These are phyloP conservation scores for Echiichthys vipera DNA, from an alignment of 2,797 vertebrate genomes.

Conservation along the genomic window DNA sequence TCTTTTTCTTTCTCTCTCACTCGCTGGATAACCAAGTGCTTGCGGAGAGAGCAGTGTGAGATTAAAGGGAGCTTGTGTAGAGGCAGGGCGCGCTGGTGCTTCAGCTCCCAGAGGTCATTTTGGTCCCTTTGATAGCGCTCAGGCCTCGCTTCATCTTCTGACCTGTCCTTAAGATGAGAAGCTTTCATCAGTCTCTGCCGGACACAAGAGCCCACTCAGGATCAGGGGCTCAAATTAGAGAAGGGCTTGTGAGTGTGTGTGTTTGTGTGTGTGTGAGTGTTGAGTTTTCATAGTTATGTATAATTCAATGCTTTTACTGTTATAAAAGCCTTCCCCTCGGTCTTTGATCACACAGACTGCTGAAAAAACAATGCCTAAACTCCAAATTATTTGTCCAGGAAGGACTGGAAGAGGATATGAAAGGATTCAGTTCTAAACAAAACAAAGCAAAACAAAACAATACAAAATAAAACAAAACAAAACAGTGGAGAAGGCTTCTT, in stretches of 20 bases:
- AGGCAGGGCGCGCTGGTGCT: constrained; percentile 57
- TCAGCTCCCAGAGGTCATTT: constrained; percentile 69
- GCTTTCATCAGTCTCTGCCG: constrained; percentile 82
- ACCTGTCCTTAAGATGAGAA: constrained; percentile 79
- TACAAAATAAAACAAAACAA: constrained; percentile 15
- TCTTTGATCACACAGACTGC: constrained; percentile 64
- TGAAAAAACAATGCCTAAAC: constrained; percentile 44
- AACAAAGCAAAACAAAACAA: constrained; percentile 18
- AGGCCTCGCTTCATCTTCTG: constrained; percentile 67
- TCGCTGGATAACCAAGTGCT: constrained; percentile 68
- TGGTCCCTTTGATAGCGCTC: constrained; percentile 69
- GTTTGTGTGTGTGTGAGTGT: constrained; percentile 18
- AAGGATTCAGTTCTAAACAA: constrained; percentile 32
- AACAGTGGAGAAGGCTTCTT: constrained; percentile 10
- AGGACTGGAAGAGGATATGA: neutral
- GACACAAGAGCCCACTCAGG: constrained; percentile 83
- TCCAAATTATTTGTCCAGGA: constrained; percentile 19
- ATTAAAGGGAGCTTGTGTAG: constrained; percentile 75
- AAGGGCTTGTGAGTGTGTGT: constrained; percentile 41
- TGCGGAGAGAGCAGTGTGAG: constrained; percentile 60
- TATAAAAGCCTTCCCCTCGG: constrained; percentile 55
- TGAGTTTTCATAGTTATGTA: constrained; percentile 56
- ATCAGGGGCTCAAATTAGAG: constrained; percentile 78
- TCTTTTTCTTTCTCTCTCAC: constrained; percentile 39
- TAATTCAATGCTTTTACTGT: constrained; percentile 66